Evolutionary conservation across 2,113 vertebrate species (phyloP).

Genomic region (Phalacrocorax aristotelis): DNA sequence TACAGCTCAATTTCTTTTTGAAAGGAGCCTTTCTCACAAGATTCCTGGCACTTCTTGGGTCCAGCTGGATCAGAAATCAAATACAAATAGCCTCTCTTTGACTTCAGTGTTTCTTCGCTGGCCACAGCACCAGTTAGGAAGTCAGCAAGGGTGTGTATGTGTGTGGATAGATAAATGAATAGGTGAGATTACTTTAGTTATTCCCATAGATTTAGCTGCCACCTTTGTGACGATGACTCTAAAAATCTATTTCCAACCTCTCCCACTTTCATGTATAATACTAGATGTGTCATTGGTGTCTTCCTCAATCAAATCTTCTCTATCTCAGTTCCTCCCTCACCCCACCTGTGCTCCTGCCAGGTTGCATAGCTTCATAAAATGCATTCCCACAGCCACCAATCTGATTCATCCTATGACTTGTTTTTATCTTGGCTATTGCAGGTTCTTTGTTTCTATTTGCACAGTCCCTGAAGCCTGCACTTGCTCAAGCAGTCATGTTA

Average conservation of each 20-base stretch:
- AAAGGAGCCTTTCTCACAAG: constrained; percentile 37
- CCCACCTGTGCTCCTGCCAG: background rate
- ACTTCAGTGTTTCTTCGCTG: constrained; percentile 17
- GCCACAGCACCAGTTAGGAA: background rate
- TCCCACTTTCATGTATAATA: constrained; percentile 3
- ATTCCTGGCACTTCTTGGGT: constrained; percentile 44
- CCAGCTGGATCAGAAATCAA: constrained; percentile 43
- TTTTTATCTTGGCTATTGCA: background rate
- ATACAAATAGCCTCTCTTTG: constrained; percentile 29
- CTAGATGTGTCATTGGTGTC: background rate
- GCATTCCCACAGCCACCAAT: background rate
- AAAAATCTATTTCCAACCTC: constrained; percentile 23
- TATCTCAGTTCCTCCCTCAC: background rate
- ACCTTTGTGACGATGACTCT: constrained; percentile 5
- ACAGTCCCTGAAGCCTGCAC: background rate
- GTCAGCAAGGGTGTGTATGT: constrained; percentile 36
- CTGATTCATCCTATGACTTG: constrained; percentile 21
- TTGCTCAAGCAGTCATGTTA: background rate
- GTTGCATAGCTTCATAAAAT: constrained; percentile 20
- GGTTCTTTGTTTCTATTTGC: background rate
- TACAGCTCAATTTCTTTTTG: constrained; percentile 3
- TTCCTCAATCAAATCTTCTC: background rate
- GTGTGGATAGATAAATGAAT: constrained; percentile 21
- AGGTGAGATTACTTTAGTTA: background rate
- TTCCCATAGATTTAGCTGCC: constrained; percentile 21